A percentile compares a stretch with the other conserved stretches of the same genome.
Evolutionary conservation across 2,797 vertebrate genomes (phyloP).

Genomic region (Pangasius djambal): DNA sequence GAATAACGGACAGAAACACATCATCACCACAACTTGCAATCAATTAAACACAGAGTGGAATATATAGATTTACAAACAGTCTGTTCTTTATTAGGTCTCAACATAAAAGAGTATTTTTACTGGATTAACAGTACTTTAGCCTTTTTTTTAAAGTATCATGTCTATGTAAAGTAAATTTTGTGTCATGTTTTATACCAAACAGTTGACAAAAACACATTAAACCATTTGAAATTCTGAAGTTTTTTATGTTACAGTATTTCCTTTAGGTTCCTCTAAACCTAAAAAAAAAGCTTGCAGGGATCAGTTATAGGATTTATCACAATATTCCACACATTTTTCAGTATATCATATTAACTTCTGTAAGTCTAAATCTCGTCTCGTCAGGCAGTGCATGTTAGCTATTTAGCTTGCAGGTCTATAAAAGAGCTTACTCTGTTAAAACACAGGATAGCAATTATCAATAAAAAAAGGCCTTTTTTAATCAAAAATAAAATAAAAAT

Average conservation of each 20-base stretch:
- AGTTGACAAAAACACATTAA: background rate
- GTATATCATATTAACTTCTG: background rate
- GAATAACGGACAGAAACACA: background rate
- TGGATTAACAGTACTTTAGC: background rate
- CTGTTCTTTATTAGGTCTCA: background rate
- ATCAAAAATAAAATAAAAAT: background rate
- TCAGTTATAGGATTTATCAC: background rate
- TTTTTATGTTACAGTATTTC: background rate
- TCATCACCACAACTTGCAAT: background rate
- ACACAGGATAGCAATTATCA: background rate
- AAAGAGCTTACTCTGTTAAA: background rate
- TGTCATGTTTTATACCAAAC: background rate
- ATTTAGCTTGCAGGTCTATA: background rate
- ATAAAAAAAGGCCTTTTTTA: background rate
- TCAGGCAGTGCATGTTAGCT: background rate
- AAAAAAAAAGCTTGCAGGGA: background rate
- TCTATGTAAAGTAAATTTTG: background rate
- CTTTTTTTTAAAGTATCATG: background rate
- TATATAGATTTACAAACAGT: background rate
- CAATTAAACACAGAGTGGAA: background rate
- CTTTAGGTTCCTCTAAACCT: background rate
- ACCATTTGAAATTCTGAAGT: background rate
- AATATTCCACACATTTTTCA: background rate
- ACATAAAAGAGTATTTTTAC: background rate
- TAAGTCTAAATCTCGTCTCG: background rate